A percentile compares a stretch with the other conserved stretches of the same genome.
These are phyloP conservation scores for Bolborhynchus lineola DNA, from an alignment of 2,113 vertebrate species.

Conservation along the genomic window DNA sequence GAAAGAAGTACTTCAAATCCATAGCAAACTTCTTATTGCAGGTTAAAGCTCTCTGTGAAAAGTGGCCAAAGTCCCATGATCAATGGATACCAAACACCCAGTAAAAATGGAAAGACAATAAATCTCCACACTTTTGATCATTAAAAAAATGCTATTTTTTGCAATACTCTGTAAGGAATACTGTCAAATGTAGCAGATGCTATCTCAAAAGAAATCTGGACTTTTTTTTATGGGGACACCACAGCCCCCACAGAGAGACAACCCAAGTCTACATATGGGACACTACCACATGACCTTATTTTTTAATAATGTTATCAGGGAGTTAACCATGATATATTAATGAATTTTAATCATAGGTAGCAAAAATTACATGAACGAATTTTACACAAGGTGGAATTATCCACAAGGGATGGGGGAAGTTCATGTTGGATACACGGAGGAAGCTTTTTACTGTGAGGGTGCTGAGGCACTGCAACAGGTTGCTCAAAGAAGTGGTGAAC, in stretches of 20 bases:
- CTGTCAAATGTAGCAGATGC: background rate
- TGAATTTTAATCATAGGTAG: background rate
- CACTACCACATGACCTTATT: background rate
- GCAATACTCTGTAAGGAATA: background rate
- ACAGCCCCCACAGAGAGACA: background rate
- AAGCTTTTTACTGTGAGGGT: background rate
- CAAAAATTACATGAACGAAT: background rate
- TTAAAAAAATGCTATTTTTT: conserved; percentile 16
- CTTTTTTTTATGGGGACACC: background rate
- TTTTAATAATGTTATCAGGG: background rate
- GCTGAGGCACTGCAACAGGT: background rate
- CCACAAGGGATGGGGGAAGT: background rate
- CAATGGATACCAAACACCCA: background rate
- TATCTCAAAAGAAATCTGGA: background rate
- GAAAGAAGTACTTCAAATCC: conserved; percentile 20
- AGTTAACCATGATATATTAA: background rate
- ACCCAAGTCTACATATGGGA: background rate
- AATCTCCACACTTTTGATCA: background rate
- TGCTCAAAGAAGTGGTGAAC: background rate
- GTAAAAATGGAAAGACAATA: conserved; percentile 27
- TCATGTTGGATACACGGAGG: background rate
- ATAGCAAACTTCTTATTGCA: background rate
- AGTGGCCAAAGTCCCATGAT: background rate
- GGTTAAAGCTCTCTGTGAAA: background rate
- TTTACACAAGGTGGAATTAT: background rate